phyloP scores from a whole-genome alignment of 2,797 vertebrate genomes.

The Echiichthys vipera region DNA sequence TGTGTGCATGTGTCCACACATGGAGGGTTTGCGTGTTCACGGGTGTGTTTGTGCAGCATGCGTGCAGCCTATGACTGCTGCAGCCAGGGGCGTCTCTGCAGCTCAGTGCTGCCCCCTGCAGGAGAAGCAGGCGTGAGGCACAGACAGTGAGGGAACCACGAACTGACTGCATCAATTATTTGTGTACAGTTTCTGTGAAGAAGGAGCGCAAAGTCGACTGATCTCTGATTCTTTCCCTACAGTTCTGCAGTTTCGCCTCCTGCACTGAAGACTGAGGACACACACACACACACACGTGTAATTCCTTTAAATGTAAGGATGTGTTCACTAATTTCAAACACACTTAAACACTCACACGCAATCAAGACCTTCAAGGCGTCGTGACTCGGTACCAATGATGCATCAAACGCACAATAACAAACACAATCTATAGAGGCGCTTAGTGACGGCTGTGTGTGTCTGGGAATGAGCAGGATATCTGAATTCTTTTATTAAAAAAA shows the following conservation, averaged over 20 bases:
- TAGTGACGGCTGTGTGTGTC: too few species aligned
- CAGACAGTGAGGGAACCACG: background rate
- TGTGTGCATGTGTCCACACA: background rate
- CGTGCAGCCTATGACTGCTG: constrained; percentile 20
- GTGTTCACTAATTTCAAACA: constrained; percentile 4
- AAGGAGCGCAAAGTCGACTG: background rate
- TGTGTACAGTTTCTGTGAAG: background rate
- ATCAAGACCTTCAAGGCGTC: background rate
- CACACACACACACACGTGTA: background rate
- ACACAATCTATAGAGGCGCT: background rate
- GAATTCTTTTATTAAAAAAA: too few species aligned
- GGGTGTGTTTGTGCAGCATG: constrained; percentile 5
- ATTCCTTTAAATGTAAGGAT: background rate
- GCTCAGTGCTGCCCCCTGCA: constrained; percentile 72
- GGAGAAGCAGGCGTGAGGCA: constrained; percentile 27
- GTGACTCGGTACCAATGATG: background rate
- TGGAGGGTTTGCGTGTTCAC: background rate
- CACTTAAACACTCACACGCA: background rate
- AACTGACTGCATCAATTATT: background rate
- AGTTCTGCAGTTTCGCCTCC: background rate
- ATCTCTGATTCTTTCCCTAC: background rate
- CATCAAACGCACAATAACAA: background rate
- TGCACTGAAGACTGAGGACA: background rate
- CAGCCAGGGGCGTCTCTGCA: constrained; percentile 3
- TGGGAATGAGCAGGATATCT: too few species aligned